Base-by-base conservation (phyloP, 2,797 vertebrate genomes). In the Siniperca scherzeri region DNA sequence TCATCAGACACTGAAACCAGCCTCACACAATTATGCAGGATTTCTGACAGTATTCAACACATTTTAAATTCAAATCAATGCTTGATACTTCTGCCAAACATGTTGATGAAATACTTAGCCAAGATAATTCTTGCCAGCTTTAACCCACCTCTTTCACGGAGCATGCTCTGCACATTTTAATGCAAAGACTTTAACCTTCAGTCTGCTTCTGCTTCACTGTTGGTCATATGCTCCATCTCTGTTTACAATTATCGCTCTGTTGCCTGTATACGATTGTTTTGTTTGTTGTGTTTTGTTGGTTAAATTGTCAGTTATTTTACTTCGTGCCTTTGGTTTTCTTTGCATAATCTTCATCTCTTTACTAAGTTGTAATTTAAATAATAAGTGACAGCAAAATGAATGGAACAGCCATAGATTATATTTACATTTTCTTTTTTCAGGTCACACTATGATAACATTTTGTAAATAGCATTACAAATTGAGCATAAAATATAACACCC, bases 41-140 rank as follows among this genome's bases (percentile, higher is more conserved):
- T 82, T 38, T 62, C 64, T 52, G 64, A 87, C 74, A 27, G 69
- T 14, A 60, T 87, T 83, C 72, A 79, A 67, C 76, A 66, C 68
- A 86, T 82, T 86, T 85, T 70, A 82, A 91, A 87, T 90, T 85
- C 60, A 85, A 91, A 91, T 90, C 60, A 88, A 19, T 27, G 65
- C 64, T 77, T 61, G 55, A 85, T 57, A 70, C 67, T 69, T 70
- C 80, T 86, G 92, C 86, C 86, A 90, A 87, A 86, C 44, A 61
- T 33, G 69, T 74, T 78, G 81, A 91, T 86, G 70, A 87, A 90
- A 88, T 79, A 78, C 69, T 85, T 52, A 67, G 66, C 67, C 55
- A 38, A 71, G 69, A 70, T 80, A 64, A 75, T 77, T 79, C 79
- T 80, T 85, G 59, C 75, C 72, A 75, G 69, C 33, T 70, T 69